Base-by-base conservation (phyloP, 1,140 invertebrate genomes). In the Neotoxoptera formosana region DNA sequence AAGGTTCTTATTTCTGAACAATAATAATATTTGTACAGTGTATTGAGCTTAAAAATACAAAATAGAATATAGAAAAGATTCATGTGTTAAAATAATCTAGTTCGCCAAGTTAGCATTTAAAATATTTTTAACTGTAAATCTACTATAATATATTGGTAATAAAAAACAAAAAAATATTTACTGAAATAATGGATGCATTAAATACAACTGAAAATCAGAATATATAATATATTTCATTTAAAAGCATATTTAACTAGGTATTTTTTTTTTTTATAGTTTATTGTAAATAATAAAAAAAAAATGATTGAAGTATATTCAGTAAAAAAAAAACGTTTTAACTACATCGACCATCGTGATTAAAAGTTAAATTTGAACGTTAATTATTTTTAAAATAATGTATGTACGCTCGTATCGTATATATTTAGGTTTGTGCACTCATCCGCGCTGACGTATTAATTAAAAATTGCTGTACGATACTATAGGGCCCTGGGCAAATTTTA, bases 361-460 rank as follows among this genome's bases (percentile, higher is more conserved):
- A 90, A 60, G 51, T 23, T 60, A 41, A 90, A 60, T 60, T 90
- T 60, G 36, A 60, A 30, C 53, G 45, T 90, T 90, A 90, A 90
- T 90, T 60, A 60, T 90, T 60, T 90, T 90, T 90, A 41, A 45
- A 41, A 36, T 41, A 41, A 30, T 56, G 34, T 21, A 36, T 41
- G 41, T 90, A 60, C 36, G 14, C 56, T 90, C 17, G n/a, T 45
- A 60, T 90, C 88, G 53, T 90, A 41, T 60, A 87, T 48, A 51
- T 87, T 47, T 30, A 90, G 53, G 53, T 41, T 60, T 41, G 88
- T 41, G 51, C 88, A 56, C 11, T 60, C 51, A 23, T 41, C n/a
- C 88, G 53, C 25, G 53, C 6, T 53, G 53, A 47, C 34, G 36
- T 41, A 90, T 90, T 90, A 90, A 90, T 90, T 90, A 90, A 90